A percentile compares a stretch with the other conserved stretches of the same genome.
Conservation (phyloP, 2,888 invertebrate species). For the Xanthostigma xanthostigma region DNA sequence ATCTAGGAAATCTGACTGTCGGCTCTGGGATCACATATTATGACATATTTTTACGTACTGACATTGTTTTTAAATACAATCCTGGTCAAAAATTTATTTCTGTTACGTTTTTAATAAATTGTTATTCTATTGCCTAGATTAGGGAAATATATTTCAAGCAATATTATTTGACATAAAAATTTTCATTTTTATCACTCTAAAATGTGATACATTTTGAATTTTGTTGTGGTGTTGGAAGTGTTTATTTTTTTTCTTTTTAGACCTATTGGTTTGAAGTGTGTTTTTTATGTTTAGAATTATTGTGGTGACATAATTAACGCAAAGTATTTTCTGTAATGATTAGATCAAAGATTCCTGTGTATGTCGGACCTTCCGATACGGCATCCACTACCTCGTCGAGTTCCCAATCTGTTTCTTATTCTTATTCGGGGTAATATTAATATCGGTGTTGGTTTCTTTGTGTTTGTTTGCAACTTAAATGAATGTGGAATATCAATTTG, state of each 20-base stretch:
- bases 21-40: too few species aligned
- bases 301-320: not conserved
- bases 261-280: not conserved
- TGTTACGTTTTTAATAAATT: too few species aligned
- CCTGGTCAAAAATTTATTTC: too few species aligned
- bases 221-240: not conserved
- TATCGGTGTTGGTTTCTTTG: slow-evolving; percentile 10
- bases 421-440: slow-evolving; percentile 28
- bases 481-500: not conserved
- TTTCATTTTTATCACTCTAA: too few species aligned
- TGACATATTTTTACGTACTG: too few species aligned
- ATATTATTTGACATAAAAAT: too few species aligned
- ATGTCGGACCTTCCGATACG: slow-evolving; percentile 37
- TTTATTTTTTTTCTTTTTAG: not conserved
- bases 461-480: slow-evolving; percentile 7
- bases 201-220: too few species aligned
- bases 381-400: slow-evolving; percentile 28
- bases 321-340: not conserved
- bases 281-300: slow-evolving; percentile 1
- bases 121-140: too few species aligned
- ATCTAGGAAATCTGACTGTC: too few species aligned
- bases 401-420: slow-evolving; percentile 30
- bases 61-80: too few species aligned
- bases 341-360: slow-evolving; percentile 56
- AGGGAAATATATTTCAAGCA: too few species aligned